Percentiles rank a stretch among this genome's conserved stretches.
phyloP scores from a whole-genome alignment of 2,797 vertebrate species.

The Coregonus ussuriensis region DNA sequence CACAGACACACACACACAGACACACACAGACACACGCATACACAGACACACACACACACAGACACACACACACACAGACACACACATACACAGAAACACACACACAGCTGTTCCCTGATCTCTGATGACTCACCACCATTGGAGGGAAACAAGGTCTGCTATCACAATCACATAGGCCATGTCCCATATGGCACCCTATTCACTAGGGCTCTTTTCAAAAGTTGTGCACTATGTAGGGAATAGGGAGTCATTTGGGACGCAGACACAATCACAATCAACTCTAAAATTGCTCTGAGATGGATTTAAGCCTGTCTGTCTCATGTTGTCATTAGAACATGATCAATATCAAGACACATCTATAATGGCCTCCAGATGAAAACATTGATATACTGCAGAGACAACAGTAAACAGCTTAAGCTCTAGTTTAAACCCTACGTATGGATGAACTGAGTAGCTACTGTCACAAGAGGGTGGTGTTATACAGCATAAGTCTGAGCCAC shows the following conservation, averaged over 20 bases:
- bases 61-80: neutral
- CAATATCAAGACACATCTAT: neutral
- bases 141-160: neutral
- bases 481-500: neutral
- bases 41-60: neutral
- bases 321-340: neutral
- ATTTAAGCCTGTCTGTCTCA: neutral
- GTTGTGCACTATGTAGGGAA: neutral
- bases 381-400: no score
- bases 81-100: constrained; percentile 8
- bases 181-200: neutral
- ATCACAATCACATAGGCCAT: neutral
- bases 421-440: no score
- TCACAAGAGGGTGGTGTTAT: no score
- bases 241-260: neutral
- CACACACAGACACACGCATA: neutral
- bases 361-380: neutral
- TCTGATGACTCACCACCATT: neutral
- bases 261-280: neutral
- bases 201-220: neutral
- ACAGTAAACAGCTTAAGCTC: no score
- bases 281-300: neutral
- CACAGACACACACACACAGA: neutral
- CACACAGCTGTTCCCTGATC: neutral
- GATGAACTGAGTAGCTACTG: no score